Evolutionary conservation across 2,797 vertebrate species (phyloP), one percentile per base, ranked within the genome.

Genomic region (Otus scops): DNA sequence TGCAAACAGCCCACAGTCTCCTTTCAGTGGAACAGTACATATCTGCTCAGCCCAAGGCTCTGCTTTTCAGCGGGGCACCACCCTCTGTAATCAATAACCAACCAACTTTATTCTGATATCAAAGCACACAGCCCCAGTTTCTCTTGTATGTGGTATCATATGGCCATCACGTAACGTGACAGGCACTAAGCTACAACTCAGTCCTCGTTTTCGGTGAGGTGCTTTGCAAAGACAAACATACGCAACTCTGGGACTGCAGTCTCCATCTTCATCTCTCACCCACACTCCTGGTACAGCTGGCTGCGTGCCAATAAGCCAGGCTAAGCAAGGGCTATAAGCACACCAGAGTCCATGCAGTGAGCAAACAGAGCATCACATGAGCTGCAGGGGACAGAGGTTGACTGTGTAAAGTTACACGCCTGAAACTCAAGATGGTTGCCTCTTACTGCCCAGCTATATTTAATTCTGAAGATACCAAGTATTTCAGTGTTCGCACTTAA

Each of bases 231-330:
- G 27, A 34, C 59, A 65, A 61, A 73, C 11, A 17, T 6, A 79
- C 0, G 0, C 1, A 5, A 14, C 77, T 34, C 14, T 0, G 0
- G 38, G 50, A 24, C 73, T 54, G 27, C 30, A 51, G 15, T 7
- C 16, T 57, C n/a, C 45, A 30, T 30, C 56, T 15, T 53, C 50
- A n/a, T 17, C 51, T 63, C 11, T 27, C 24, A 21, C 15, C 11
- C 2, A 0, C 24, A 4, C 20, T 67, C 39, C 63, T 41, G 21
- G 26, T 16, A 10, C 45, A 57, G 16, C 20, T 47, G 39, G 11
- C 45, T 74, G 71, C 73, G 54, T 43, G 28, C 12, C 24, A 39
- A 13, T 32, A 23, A 36, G 9, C 9, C 48, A 41, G 19, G 32
- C 50, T 39, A 50, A 19, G 26, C 22, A 30, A 10, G 30, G 43